Percentiles rank a stretch among this genome's conserved stretches.
Evolutionary conservation across 2,888 invertebrate species (phyloP).

Genomic region (Nasonovia ribisnigri): DNA sequence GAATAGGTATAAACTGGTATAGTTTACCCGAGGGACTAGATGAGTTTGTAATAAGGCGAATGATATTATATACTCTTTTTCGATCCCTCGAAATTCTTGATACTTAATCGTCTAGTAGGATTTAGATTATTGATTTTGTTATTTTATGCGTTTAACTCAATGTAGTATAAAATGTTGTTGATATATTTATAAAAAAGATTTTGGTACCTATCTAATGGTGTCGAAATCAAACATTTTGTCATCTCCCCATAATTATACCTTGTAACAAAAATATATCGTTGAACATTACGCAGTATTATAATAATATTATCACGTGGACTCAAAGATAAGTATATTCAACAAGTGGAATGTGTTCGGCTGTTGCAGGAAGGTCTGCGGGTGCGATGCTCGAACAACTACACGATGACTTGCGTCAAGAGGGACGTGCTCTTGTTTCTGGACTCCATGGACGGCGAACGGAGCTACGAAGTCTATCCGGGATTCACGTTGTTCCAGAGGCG

Average conservation of each 20-base stretch:
- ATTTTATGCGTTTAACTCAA: neutral
- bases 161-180: neutral
- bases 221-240: neutral
- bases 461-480: constrained; percentile 49
- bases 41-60: neutral
- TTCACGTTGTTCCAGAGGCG: constrained; percentile 51
- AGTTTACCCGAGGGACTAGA: no score
- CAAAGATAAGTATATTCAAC: neutral
- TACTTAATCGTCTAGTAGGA: neutral
- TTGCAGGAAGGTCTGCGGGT: neutral
- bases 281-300: neutral
- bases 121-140: neutral
- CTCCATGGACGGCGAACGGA: constrained; percentile 50
- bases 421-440: constrained; percentile 37
- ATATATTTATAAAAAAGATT: no score
- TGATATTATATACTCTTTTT: neutral
- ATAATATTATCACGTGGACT: neutral
- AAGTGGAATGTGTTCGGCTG: neutral
- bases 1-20: no score
- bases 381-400: constrained; percentile 53
- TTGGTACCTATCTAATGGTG: no score
- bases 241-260: neutral
- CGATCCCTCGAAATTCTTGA: neutral
- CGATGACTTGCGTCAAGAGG: constrained; percentile 59
- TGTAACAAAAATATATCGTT: neutral